Percentiles rank a stretch among this genome's conserved stretches.
Evolutionary conservation across 2,797 vertebrate species (phyloP).

Genomic region (Synanceia verrucosa): DNA sequence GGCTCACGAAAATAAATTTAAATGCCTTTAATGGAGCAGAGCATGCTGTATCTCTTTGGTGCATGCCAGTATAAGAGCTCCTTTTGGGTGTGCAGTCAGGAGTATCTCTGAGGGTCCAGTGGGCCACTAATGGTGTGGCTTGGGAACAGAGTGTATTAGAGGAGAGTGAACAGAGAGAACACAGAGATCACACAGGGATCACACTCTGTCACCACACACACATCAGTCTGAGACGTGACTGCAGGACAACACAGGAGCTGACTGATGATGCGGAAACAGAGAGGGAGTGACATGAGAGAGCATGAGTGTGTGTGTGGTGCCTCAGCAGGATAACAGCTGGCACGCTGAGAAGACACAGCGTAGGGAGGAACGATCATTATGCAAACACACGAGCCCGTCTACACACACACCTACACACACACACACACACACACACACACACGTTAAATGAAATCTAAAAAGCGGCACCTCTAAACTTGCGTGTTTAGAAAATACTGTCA

Average conservation of each 20-base stretch:
- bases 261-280: conserved; percentile 55
- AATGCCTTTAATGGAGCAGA: conserved; percentile 70
- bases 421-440: neutral
- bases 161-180: conserved; percentile 47
- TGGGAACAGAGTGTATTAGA: conserved; percentile 64
- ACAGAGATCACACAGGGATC: conserved; percentile 49
- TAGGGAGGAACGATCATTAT: conserved; percentile 56
- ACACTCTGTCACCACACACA: conserved; percentile 32
- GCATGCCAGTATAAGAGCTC: conserved; percentile 45
- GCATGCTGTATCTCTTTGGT: conserved; percentile 44
- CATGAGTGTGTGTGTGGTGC: conserved; percentile 23
- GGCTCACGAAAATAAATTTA: conserved; percentile 57
- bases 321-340: conserved; percentile 68
- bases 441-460: conserved; percentile 52
- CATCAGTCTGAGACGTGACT: conserved; percentile 30
- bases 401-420: neutral
- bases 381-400: conserved; percentile 33
- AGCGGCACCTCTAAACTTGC: conserved; percentile 32
- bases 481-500: conserved; percentile 68
- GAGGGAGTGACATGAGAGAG: conserved; percentile 56
- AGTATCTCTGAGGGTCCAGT: conserved; percentile 55
- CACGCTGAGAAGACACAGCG: conserved; percentile 47
- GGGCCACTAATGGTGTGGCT: conserved; percentile 60
- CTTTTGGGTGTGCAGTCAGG: conserved; percentile 38
- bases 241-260: conserved; percentile 43